Evolutionary conservation across 2,797 vertebrate species (phyloP), one percentile per base, ranked within the genome.

Genomic region (Phalloptychus januarius): DNA sequence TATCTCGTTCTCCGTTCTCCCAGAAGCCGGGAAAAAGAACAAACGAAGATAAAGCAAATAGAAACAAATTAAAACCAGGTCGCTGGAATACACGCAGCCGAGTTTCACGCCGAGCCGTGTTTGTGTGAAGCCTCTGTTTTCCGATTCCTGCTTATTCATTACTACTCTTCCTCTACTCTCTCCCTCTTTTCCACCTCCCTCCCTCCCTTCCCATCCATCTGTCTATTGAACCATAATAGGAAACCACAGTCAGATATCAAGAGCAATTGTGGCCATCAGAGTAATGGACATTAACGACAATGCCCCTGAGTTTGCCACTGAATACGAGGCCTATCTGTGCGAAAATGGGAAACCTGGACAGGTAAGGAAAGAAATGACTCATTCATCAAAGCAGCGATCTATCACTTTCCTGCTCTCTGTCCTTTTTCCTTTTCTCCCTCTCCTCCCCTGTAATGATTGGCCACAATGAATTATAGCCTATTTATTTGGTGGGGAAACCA

Each of bases 221-320:
- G n/a, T 78, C 70, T 58, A 40, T 79, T 74, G 71, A 25, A 75
- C 73, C 73, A 31, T 73, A 61, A 85, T 84, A 99, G 98, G 96
- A 92, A 99, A 99, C 94, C 97, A 98, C 96, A 99, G 98, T 92
- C 98, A 99, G 94, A 97, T 99, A 87, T 98, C 98, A 50, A 96
- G 98, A 83, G 97, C 97, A 15, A 96, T 97, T 56, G 97, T 99
- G 87, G 96, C 97, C 79, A 98, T 99, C 94, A 96, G 97, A 95
- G 98, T 99, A 84, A 97, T 98, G 84, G 98, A 99, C 94, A 96
- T 99, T 88, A 99, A 99, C 40, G 98, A 99, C 96, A 99, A 99
- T 6, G 98, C 98, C 79, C 98, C 98, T 2, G 97, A 98, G 91
- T 98, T 99, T 88, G 97, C 97, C 80, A 96, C 95, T 0, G 96